Percentiles rank a stretch among this genome's conserved stretches.
Evolutionary conservation across 2,113 vertebrate species (phyloP).

Genomic region (Agapornis roseicollis): DNA sequence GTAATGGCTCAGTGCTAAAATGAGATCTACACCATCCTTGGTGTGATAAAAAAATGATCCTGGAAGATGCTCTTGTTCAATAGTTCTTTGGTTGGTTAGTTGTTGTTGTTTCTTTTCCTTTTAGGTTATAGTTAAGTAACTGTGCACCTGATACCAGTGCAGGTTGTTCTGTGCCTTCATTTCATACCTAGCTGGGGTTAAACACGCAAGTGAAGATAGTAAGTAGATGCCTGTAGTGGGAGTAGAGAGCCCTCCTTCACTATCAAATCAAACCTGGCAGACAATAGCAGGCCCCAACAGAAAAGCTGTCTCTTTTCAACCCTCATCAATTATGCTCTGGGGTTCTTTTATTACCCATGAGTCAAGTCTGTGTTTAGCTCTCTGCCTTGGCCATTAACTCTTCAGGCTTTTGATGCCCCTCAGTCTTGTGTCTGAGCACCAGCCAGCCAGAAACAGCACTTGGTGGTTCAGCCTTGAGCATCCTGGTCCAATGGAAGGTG

Average conservation of each 20-base stretch:
- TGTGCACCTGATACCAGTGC: not conserved
- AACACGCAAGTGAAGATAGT: not conserved
- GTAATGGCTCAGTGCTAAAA: not conserved
- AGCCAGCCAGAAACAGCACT: fast-evolving
- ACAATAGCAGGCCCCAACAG: not conserved
- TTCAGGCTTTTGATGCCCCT: not conserved
- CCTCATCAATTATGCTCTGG: fast-evolving
- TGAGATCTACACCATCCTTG: not conserved
- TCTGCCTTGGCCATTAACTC: not conserved
- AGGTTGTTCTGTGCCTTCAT: not conserved
- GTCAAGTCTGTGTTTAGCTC: not conserved
- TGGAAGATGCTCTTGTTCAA: not conserved
- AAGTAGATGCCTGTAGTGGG: not conserved
- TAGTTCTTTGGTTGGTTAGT: not conserved
- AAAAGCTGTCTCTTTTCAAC: not conserved
- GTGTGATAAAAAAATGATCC: not conserved
- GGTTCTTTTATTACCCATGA: not conserved
- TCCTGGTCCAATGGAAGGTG: not conserved
- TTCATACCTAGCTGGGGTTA: not conserved
- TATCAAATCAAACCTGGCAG: not conserved
- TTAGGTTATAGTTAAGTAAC: not conserved
- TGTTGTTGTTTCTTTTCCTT: not conserved
- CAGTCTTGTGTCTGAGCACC: not conserved
- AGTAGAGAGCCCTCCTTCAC: not conserved
- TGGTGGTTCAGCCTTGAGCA: not conserved